Conservation (phyloP, 2,797 vertebrate species). For the Eulemur coronatus region DNA sequence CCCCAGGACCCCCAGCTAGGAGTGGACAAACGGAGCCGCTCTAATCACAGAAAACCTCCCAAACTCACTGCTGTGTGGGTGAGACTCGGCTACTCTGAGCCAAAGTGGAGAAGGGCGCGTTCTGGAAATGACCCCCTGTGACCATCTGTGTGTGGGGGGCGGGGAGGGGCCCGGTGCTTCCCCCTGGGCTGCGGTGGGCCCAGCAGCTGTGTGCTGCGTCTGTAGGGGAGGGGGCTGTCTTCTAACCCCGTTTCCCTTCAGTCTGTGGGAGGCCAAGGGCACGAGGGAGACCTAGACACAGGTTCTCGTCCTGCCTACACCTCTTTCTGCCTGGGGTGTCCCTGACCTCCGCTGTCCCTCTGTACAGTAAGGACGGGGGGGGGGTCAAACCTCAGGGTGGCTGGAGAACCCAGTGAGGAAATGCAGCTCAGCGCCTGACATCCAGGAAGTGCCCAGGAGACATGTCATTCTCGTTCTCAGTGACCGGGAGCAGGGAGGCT, state of each 20-base stretch:
- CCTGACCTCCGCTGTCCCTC: neutral
- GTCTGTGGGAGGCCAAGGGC: neutral
- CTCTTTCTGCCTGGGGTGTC: neutral
- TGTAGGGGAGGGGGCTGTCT: accelerated
- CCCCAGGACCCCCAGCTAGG: neutral
- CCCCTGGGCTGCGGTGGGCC: neutral
- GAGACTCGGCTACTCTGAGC: accelerated
- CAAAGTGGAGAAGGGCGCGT: neutral
- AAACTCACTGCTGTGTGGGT: neutral
- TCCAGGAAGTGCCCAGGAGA: neutral
- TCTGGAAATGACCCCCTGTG: neutral
- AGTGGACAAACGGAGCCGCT: neutral
- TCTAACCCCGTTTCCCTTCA: neutral
- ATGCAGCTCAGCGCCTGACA: neutral
- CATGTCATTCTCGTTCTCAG: neutral
- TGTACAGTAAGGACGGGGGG: too few relatives aligned
- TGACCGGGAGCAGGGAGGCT: neutral
- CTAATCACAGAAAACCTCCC: neutral
- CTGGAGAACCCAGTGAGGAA: neutral
- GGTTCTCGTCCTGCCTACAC: accelerated
- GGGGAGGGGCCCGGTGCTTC: neutral
- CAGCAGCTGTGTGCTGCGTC: accelerated
- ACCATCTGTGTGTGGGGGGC: neutral
- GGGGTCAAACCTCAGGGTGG: neutral
- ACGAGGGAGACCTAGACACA: neutral